Base-by-base conservation (phyloP, 2,888 invertebrate species). In the Caenorhabditis sulstoni region DNA sequence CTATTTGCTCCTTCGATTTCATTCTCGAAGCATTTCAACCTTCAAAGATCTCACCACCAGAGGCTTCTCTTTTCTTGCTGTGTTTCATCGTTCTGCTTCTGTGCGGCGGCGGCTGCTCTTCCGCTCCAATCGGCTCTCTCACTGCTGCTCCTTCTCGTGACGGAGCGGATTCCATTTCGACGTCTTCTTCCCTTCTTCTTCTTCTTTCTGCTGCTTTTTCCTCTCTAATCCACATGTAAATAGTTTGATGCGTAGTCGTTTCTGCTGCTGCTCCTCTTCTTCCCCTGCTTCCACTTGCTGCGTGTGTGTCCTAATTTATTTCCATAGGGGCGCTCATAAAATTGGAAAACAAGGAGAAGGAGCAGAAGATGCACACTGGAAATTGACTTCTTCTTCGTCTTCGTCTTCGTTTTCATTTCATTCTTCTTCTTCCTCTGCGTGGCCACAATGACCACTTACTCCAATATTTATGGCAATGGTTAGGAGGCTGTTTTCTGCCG, bases 381-480 rank as follows among this genome's bases (percentile, higher is more conserved):
- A 29, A 29, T 29, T 29, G 29, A 29, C 29, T 29, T 39, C 44
- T 52, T 23, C 50, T 16, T 59, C 52, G 14, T 23, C 47, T 18
- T 49, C 47, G 45, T 44, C 55, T 50, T 41, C 23, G 44, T 39
- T 22, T 35, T 70, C 45, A 22, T 62, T 61, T 50, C 59, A 35
- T 52, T 62, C 62, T 39, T 59, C 57, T 47, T 50, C 70, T 59
- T 70, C 35, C 44, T 71, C 62, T 47, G 50, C 57, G 57, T 50
- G 50, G n/a, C 57, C 55, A 64, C 49, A 55, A 64, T 57, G 71
- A 50, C 71, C 71, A 58, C 57, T 70, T 74, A 74, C 74, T 74
- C 53, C 59, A 59, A 74, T 74, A 74, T 74, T 65, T 65, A 74
- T 74, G 65, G 59, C 73, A 65, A 73, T 73, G 64, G 64, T 35